Conservation (phyloP, 2,113 vertebrate genomes). For the Notarius lentiginosus region DNA sequence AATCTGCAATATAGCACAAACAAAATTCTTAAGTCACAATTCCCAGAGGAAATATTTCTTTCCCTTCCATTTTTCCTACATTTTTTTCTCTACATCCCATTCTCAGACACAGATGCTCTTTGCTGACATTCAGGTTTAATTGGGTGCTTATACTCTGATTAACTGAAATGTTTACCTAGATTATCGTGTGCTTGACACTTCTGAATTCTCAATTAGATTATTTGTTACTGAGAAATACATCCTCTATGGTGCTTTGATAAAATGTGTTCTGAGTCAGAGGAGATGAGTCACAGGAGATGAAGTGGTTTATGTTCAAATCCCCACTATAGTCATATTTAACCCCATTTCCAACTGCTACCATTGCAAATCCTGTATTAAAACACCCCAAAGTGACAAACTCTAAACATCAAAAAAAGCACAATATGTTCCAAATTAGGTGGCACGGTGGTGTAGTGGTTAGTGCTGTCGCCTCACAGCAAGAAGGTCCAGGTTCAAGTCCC, state of each 20-base stretch:
- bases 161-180: conserved; percentile 11
- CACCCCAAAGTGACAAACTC: background rate
- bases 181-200: background rate
- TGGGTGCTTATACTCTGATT: conserved; percentile 15
- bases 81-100: background rate
- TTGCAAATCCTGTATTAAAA: background rate
- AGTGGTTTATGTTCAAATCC: conserved; percentile 13
- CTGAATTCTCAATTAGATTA: conserved; percentile 8
- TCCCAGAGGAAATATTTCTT: background rate
- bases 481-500: too few species aligned
- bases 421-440: background rate
- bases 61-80: background rate
- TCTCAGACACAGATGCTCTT: background rate
- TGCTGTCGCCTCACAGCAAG: too few species aligned
- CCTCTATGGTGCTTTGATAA: conserved; percentile 4
- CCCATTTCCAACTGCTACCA: background rate
- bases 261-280: conserved; percentile 22
- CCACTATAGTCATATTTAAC: background rate
- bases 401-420: background rate
- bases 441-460: too few species aligned
- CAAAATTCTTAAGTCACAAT: background rate
- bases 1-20: background rate
- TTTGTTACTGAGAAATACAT: background rate
- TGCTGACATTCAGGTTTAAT: background rate
- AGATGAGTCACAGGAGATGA: conserved; percentile 28